Percentiles rank a stretch among this genome's conserved stretches.
Conservation (phyloP, 2,113 vertebrate genomes). For the Aegithalos caudatus region DNA sequence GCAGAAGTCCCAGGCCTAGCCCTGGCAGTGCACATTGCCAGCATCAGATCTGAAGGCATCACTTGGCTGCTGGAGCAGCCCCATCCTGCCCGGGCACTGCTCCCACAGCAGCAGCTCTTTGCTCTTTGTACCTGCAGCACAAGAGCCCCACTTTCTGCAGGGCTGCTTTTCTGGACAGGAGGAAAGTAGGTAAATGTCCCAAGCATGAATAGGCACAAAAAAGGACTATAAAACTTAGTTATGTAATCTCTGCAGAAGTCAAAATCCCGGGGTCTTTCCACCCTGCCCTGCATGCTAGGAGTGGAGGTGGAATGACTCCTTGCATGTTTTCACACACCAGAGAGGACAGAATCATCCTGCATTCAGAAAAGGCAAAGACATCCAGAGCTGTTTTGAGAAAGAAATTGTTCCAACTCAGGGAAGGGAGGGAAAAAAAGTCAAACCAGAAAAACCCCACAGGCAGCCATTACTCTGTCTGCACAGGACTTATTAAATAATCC, state of each 20-base stretch:
- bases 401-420: neutral
- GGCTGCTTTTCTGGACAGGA: neutral
- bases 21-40: fast-evolving
- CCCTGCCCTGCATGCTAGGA: neutral
- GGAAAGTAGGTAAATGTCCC: neutral
- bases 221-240: neutral
- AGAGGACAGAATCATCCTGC: neutral
- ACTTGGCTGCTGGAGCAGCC: neutral
- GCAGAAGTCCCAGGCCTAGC: neutral
- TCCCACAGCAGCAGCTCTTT: neutral
- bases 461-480: slow-evolving; percentile 26
- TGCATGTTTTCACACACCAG: neutral
- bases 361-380: neutral
- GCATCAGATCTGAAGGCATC: fast-evolving
- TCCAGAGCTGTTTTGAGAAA: neutral
- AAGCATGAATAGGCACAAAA: neutral
- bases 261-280: neutral
- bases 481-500: slow-evolving; percentile 1
- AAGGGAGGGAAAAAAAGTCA: neutral
- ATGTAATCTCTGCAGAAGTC: neutral
- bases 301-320: neutral
- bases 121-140: neutral
- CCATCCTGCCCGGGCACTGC: neutral
- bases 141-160: neutral
- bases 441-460: neutral